Conservation (phyloP, 2,113 vertebrate species). For the Sinosuthora webbiana region DNA sequence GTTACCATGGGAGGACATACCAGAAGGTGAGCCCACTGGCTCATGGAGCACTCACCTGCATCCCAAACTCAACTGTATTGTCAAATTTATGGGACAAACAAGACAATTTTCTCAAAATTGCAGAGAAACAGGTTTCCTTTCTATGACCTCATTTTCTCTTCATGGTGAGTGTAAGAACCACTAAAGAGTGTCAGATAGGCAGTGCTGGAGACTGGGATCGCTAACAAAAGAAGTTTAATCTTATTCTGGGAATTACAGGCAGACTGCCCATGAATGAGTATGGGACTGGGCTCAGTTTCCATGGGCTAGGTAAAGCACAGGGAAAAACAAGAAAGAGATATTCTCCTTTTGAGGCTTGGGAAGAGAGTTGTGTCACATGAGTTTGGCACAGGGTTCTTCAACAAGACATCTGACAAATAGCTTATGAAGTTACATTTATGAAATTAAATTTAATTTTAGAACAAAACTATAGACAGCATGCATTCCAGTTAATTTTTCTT, state of each 20-base stretch:
- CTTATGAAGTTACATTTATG: constrained; percentile 49
- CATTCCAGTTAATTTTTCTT: constrained; percentile 45
- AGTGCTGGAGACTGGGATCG: background rate
- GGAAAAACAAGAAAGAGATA: background rate
- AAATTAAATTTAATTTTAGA: constrained; percentile 53
- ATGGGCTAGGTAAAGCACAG: background rate
- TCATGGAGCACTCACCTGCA: background rate
- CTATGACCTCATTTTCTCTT: background rate
- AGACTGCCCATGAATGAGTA: background rate
- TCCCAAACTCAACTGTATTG: background rate
- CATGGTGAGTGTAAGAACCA: background rate
- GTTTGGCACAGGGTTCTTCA: background rate
- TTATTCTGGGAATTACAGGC: background rate
- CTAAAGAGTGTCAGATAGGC: background rate
- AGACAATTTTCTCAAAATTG: background rate
- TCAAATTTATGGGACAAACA: background rate
- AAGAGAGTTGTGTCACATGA: background rate
- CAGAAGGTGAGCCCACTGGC: background rate
- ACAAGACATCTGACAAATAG: constrained; percentile 1
- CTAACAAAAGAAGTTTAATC: background rate
- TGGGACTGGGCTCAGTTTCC: background rate
- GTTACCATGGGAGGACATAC: background rate
- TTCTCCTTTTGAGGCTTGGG: background rate
- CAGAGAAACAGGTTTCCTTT: background rate
- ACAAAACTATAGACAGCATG: constrained; percentile 8